These are phyloP conservation scores for Tyrophagus putrescentiae DNA, from an alignment of 1,140 invertebrate genomes.

Conservation along the genomic window DNA sequence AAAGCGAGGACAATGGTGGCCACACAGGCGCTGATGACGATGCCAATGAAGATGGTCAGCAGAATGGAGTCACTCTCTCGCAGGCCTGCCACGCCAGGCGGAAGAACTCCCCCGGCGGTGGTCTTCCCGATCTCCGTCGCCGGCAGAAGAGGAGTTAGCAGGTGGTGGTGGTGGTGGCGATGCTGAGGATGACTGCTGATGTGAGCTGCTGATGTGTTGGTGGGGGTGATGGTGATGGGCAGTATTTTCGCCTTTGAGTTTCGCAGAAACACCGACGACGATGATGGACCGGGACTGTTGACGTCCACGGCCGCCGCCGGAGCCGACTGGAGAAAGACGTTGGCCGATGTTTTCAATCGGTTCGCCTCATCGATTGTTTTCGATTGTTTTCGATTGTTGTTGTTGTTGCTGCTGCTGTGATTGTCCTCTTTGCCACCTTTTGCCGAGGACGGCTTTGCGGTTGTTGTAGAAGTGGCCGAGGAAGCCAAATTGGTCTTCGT, in stretches of 20 bases:
- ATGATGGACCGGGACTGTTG: not conserved
- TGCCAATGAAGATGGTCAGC: constrained; percentile 18
- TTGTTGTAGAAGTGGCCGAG: not conserved
- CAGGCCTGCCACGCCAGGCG: not conserved
- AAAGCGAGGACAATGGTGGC: constrained; percentile 9
- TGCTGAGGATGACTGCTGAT: no score
- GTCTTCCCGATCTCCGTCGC: no score
- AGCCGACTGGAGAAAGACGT: not conserved
- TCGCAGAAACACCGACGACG: constrained; percentile 11
- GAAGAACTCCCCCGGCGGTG: no score
- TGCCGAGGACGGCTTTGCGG: not conserved
- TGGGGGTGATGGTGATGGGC: not conserved
- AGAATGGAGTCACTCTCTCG: constrained; percentile 12
- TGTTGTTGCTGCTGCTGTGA: not conserved
- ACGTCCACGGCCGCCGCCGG: not conserved
- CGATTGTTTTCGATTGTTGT: not conserved
- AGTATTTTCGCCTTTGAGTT: constrained; percentile 11
- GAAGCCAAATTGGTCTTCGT: not conserved
- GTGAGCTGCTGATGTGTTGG: not conserved
- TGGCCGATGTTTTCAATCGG: not conserved
- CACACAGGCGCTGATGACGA: constrained; percentile 16
- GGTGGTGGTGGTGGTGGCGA: no score
- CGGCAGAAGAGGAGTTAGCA: no score
- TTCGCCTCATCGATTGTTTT: not conserved
- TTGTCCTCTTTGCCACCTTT: no score